Base-by-base conservation (phyloP, 2,888 invertebrate genomes). In the Charanyca ferruginea region DNA sequence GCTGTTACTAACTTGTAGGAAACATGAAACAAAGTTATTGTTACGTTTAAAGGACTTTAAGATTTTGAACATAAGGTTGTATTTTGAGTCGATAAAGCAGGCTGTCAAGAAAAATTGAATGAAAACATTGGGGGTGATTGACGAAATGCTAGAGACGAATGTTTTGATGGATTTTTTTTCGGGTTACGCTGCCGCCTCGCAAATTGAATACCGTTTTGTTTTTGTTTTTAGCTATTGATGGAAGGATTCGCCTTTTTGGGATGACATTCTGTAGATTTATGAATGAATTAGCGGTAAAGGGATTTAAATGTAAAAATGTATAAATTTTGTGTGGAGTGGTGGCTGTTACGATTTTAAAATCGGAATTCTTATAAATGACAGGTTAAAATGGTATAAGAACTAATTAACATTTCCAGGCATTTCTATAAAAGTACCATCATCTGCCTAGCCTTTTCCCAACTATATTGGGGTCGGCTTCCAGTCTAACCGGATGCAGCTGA, bases 121-220 rank as follows among this genome's bases (percentile, higher is more conserved):
- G 82, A 86, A 84, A 87, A 87, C 83, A 87, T 74, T 77, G 77
- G 49, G 80, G 78, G 81, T 85, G 86, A 85, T 85, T 86, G 87
- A 83, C 85, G 79, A 83, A 80, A 80, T 71, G 73, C 71, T 71
- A 68, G 79, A 81, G 80, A 80, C 76, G 81, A 84, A 83, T 85
- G 83, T 85, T 87, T 84, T 83, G 79, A 83, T 84, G 78, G 79
- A 68, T 58, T 76, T 83, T 81, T 70, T 82, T 72, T 70, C 41
- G 64, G 72, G 72, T 74, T 73, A 66, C 62, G 54, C 51, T 55
- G 66, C 49, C 55, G 72, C 65, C 58, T 71, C 69, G 71, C 60
- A 83, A 80, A 83, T 81, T 82, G 81, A 83, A 83, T 74, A 68
- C 65, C 64, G 54, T 65, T 72, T 67, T 79, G 63, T 73, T 80